Evolutionary conservation across 2,888 invertebrate species (phyloP).

Genomic region (Helicoverpa assulta): DNA sequence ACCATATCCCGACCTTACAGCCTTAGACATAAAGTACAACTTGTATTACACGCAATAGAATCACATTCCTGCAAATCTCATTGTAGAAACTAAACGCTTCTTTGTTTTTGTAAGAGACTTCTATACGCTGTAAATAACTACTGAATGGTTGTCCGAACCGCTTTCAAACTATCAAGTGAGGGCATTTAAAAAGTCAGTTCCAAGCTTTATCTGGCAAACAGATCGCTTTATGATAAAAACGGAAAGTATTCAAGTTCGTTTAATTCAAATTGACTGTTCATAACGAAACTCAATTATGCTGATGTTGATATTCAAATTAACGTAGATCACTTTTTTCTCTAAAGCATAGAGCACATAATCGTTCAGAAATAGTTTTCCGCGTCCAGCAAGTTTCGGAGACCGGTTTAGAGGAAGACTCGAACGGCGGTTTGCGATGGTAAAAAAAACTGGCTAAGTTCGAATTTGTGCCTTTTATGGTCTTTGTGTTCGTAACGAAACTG

Average conservation of each 20-base stretch:
- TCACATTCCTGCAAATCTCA: constrained; percentile 57
- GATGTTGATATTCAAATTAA: constrained; percentile 55
- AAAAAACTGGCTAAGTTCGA: constrained; percentile 61
- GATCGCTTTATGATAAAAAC: constrained; percentile 58
- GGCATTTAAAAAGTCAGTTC: constrained; percentile 35
- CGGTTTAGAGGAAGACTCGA: constrained; percentile 69
- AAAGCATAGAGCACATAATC: constrained; percentile 63
- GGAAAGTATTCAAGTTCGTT: constrained; percentile 56
- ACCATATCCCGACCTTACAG: constrained; percentile 56
- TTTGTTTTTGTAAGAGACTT: constrained; percentile 57
- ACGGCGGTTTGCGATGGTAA: constrained; percentile 62
- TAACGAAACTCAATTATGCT: constrained; percentile 53
- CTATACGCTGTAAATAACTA: constrained; percentile 43
- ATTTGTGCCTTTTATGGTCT: constrained; percentile 40
- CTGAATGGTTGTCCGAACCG: constrained; percentile 41
- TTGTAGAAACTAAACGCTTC: constrained; percentile 58
- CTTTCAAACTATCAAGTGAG: constrained; percentile 50
- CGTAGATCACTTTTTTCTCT: constrained; percentile 58
- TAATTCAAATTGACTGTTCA: constrained; percentile 57
- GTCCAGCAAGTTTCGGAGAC: constrained; percentile 65
- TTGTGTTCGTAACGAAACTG: constrained; percentile 18
- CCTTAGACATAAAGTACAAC: constrained; percentile 48
- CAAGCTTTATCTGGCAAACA: constrained; percentile 46
- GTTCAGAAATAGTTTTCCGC: constrained; percentile 62
- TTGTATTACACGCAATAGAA: constrained; percentile 21